phyloP scores from a whole-genome alignment of 1,140 invertebrate genomes.

The Araneus ventricosus region DNA sequence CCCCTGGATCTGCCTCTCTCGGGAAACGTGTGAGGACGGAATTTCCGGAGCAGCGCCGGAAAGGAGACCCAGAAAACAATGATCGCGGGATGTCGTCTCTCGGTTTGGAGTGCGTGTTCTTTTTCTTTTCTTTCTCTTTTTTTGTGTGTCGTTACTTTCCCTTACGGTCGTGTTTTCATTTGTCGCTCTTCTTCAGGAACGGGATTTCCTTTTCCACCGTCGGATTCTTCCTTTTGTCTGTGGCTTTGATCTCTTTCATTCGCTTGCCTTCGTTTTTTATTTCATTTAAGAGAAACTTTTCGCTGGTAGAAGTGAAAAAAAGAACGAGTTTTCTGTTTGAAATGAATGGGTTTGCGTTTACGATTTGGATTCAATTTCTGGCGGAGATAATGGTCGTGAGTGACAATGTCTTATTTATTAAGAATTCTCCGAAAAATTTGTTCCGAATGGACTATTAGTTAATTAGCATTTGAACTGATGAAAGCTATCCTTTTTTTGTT shows the following conservation, averaged over 20 bases:
- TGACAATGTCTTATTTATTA: not conserved
- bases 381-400: no score
- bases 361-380: not conserved
- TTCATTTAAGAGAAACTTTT: not conserved
- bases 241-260: constrained; percentile 15
- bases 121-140: not conserved
- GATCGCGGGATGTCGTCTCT: constrained; percentile 48
- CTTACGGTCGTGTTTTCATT: constrained; percentile 59
- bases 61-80: constrained; percentile 46
- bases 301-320: not conserved
- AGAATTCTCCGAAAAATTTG: not conserved
- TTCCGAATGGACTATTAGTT: not conserved
- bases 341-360: not conserved
- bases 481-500: not conserved
- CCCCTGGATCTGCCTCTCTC: not conserved
- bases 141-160: constrained; percentile 22
- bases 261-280: not conserved
- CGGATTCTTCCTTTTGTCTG: constrained; percentile 18
- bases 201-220: not conserved
- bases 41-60: constrained; percentile 43
- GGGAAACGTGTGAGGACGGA: constrained; percentile 41
- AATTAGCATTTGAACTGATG: not conserved
- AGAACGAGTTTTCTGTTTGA: not conserved
- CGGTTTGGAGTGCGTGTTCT: constrained; percentile 29
- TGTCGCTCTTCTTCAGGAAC: not conserved